phyloP scores from a whole-genome alignment of 2,113 vertebrate species.

The Lates calcarifer region DNA sequence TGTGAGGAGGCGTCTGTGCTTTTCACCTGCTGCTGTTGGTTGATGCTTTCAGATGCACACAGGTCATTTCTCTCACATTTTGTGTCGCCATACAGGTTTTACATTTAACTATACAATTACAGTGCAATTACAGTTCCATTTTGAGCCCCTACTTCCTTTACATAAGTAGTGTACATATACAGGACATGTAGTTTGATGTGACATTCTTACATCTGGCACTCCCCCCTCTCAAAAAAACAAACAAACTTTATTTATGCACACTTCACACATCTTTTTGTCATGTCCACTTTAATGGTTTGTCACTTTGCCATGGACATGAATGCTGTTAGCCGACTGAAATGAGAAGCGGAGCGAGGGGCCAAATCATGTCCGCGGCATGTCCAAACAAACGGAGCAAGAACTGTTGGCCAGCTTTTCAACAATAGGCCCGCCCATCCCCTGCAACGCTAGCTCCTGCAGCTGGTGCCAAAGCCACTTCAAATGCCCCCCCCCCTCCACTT shows the following conservation, averaged over 20 bases:
- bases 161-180: neutral
- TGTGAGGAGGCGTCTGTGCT: no score
- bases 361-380: constrained; percentile 67
- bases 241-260: constrained; percentile 12
- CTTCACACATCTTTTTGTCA: constrained; percentile 36
- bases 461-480: constrained; percentile 77
- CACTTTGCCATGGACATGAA: constrained; percentile 45
- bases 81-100: neutral
- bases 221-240: neutral
- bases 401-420: constrained; percentile 70
- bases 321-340: constrained; percentile 71
- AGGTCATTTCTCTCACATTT: neutral
- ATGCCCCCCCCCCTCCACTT: constrained; percentile 55
- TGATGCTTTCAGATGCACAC: no score
- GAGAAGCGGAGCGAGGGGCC: constrained; percentile 50
- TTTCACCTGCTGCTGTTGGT: no score
- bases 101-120: neutral
- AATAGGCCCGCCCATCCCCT: constrained; percentile 64
- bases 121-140: constrained; percentile 1
- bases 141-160: constrained; percentile 3
- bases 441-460: constrained; percentile 53
- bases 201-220: neutral
- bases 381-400: constrained; percentile 70
- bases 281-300: constrained; percentile 48
- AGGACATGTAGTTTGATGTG: constrained; percentile 7